Evolutionary conservation across 1,140 invertebrate genomes (phyloP), one percentile per base, ranked within the genome.

Genomic region (Drosophila asahinai): DNA sequence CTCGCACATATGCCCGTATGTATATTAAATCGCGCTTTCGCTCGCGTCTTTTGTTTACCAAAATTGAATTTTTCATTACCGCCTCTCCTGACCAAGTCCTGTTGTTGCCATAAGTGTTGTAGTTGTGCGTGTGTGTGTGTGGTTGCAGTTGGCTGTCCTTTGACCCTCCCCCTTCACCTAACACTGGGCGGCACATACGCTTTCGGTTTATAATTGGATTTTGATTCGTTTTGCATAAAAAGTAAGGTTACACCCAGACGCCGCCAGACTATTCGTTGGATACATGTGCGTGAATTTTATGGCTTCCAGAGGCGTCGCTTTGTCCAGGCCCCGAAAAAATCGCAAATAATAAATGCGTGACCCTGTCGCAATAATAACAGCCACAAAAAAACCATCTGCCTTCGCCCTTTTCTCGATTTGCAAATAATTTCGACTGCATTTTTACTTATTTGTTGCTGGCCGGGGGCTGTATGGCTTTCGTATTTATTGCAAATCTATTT

Each of bases 181-280:
- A 52, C 63, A 43, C 66, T 30, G 27, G 38, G 1, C 5, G n/a
- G 14, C 38, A 51, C 43, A 61, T 55, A 72, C 48, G 76, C 67
- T 59, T 64, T 72, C 27, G 76, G 60, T 57, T 80, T 65, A 79
- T 80, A 80, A 80, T 80, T 80, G 77, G 76, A 80, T 80, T 80
- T 72, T 80, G 67, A 80, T 79, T 79, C 77, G 77, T 65, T 80
- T 79, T 80, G 76, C 77, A 80, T 80, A 79, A 65, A 80, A 79
- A 79, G 67, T 80, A 61, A 49, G 66, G 52, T 65, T 43, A 58
- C 62, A 73, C 4, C 71, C 71, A 74, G 71, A 73, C 71, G 68
- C 70, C 65, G 68, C 70, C 65, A 79, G 55, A 78, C 75, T 78
- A 67, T 77, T 57, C 43, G 25, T 14, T 38, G 63, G 43, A 66